Percentiles rank a stretch among this genome's conserved stretches.
These are phyloP conservation scores for Aphidius gifuensis DNA, from an alignment of 1,140 invertebrate species.

Conservation along the genomic window DNA sequence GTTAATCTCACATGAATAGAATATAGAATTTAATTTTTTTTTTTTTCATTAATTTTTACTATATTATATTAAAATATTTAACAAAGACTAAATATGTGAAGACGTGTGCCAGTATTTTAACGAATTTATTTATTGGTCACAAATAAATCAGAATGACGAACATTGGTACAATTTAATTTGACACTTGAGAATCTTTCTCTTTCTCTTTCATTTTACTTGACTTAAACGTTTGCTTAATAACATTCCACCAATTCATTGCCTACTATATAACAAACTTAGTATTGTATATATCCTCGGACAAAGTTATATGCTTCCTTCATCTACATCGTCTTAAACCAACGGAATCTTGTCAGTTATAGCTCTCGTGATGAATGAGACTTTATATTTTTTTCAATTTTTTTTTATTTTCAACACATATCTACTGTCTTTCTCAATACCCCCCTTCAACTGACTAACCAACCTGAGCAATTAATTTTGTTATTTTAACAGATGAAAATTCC, in stretches of 20 bases:
- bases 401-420: no score
- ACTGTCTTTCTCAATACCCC: no score
- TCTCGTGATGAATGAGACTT: no score
- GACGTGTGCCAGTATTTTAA: not conserved
- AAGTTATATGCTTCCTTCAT: constrained; percentile 19
- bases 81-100: constrained; percentile 1
- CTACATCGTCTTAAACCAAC: not conserved
- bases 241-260: constrained; percentile 43
- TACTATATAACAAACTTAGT: constrained; percentile 11
- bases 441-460: no score
- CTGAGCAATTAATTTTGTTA: no score
- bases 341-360: not conserved
- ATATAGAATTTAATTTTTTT: no score
- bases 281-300: constrained; percentile 23
- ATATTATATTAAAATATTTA: not conserved
- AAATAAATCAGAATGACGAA: constrained; percentile 53
- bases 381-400: no score
- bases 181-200: constrained; percentile 46
- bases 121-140: constrained; percentile 22
- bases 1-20: no score
- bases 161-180: constrained; percentile 48
- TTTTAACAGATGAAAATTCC: no score
- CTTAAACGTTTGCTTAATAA: constrained; percentile 48
- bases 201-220: not conserved
- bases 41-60: no score